Evolutionary conservation across 2,113 vertebrate species (phyloP).

Genomic region (Fregetta grallaria): DNA sequence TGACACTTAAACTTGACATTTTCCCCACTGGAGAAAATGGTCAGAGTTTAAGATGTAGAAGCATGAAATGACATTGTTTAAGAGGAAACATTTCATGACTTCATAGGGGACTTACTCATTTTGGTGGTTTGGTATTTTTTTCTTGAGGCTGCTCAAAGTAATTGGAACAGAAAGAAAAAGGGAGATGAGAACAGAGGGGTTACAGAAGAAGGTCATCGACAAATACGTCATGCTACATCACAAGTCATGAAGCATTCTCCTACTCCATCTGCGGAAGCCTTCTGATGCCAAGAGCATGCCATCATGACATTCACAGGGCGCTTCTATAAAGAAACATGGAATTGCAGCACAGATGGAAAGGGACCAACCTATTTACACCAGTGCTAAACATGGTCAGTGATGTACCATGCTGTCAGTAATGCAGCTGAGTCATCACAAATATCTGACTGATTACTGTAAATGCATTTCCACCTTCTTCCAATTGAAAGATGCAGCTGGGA

Average conservation of each 20-base stretch:
- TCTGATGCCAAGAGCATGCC: slow-evolving; percentile 70
- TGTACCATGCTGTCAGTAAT: not conserved
- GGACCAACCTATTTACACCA: slow-evolving; percentile 8
- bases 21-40: slow-evolving; percentile 78
- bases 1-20: slow-evolving; percentile 87
- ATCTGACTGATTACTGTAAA: not conserved
- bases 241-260: slow-evolving; percentile 61
- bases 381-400: not conserved
- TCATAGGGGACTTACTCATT: slow-evolving; percentile 95
- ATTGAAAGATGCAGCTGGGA: not conserved
- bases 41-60: slow-evolving; percentile 87
- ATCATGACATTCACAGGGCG: slow-evolving; percentile 29
- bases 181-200: slow-evolving; percentile 80
- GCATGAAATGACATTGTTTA: slow-evolving; percentile 86
- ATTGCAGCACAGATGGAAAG: slow-evolving; percentile 31
- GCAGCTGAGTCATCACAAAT: not conserved
- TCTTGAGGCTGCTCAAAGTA: slow-evolving; percentile 99
- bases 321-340: not conserved
- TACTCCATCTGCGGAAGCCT: slow-evolving; percentile 24
- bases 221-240: slow-evolving; percentile 73
- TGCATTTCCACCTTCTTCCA: not conserved
- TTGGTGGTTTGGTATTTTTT: slow-evolving; percentile 93
- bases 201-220: slow-evolving; percentile 73
- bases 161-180: slow-evolving; percentile 88
- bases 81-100: slow-evolving; percentile 83